Percentiles rank a stretch among this genome's conserved stretches.
Conservation (phyloP, 2,888 invertebrate species). For the Eurytoma californica region DNA sequence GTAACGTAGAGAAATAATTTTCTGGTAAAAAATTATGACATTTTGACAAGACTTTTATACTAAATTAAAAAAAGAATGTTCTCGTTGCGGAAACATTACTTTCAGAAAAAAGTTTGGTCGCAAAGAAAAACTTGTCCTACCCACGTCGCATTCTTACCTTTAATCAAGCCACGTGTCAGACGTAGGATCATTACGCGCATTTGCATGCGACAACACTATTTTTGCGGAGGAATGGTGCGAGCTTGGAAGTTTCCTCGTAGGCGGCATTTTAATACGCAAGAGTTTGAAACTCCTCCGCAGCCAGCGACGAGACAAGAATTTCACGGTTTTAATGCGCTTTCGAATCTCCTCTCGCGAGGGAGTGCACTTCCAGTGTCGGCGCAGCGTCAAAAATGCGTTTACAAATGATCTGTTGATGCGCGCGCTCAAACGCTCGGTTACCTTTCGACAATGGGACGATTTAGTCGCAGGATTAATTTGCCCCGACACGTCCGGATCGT, state of each 20-base stretch:
- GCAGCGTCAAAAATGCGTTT: slow-evolving; percentile 4
- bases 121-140: too few species aligned
- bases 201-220: slow-evolving; percentile 12
- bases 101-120: too few species aligned
- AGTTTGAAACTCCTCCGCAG: slow-evolving; percentile 23
- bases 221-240: background rate
- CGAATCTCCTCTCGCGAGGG: slow-evolving; percentile 29
- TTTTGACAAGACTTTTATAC: too few species aligned
- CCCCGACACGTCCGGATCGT: too few species aligned
- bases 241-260: slow-evolving; percentile 25
- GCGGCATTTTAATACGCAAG: background rate
- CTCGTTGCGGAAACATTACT: too few species aligned
- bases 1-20: too few species aligned
- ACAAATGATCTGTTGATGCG: slow-evolving; percentile 36
- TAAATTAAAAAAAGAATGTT: too few species aligned
- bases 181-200: too few species aligned
- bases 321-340: slow-evolving; percentile 42
- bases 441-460: slow-evolving; percentile 25
- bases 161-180: too few species aligned
- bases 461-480: slow-evolving; percentile 10
- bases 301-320: slow-evolving; percentile 31
- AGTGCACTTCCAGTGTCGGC: too few species aligned
- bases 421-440: background rate
- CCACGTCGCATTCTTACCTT: too few species aligned
- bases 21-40: too few species aligned